Evolutionary conservation across 2,888 invertebrate species (phyloP).

Genomic region (Noctua pronuba): DNA sequence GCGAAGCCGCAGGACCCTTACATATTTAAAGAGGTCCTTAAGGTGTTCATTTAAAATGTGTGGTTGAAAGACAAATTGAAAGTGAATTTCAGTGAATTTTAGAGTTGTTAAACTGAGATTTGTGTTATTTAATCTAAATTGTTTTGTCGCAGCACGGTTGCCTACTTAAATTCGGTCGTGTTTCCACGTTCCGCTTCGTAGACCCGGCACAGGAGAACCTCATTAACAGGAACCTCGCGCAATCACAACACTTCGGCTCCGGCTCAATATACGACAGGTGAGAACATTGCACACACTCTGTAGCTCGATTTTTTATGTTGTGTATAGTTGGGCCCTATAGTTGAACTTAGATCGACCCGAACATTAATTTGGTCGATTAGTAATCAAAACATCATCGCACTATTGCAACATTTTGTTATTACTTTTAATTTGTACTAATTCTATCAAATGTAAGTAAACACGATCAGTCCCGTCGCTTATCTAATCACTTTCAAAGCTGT

Average conservation of each 20-base stretch:
- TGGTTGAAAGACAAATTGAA: conserved; percentile 22
- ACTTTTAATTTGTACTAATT: conserved; percentile 73
- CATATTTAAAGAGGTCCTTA: conserved; percentile 39
- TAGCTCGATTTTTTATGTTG: conserved; percentile 72
- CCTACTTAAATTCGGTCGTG: conserved; percentile 95
- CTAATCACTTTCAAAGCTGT: conserved; percentile 76
- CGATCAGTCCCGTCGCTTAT: conserved; percentile 77
- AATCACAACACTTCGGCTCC: conserved; percentile 93
- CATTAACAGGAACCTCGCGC: conserved; percentile 94
- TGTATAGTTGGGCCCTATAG: conserved; percentile 76
- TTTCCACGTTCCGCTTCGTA: conserved; percentile 96
- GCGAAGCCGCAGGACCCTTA: conserved; percentile 25
- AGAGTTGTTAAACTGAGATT: conserved; percentile 13
- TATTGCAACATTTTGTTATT: conserved; percentile 75
- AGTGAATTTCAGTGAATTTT: neutral
- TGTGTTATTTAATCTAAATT: conserved; percentile 43
- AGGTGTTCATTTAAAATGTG: conserved; percentile 44
- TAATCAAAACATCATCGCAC: conserved; percentile 68
- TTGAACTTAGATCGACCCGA: conserved; percentile 67
- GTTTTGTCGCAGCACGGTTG: conserved; percentile 92
- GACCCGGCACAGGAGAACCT: conserved; percentile 95
- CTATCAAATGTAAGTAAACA: conserved; percentile 68
- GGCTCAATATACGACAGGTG: conserved; percentile 96
- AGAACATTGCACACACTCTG: conserved; percentile 67
- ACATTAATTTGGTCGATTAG: conserved; percentile 64